Conservation (phyloP, 2,113 vertebrate species). For the Zosterops hypoxanthus region DNA sequence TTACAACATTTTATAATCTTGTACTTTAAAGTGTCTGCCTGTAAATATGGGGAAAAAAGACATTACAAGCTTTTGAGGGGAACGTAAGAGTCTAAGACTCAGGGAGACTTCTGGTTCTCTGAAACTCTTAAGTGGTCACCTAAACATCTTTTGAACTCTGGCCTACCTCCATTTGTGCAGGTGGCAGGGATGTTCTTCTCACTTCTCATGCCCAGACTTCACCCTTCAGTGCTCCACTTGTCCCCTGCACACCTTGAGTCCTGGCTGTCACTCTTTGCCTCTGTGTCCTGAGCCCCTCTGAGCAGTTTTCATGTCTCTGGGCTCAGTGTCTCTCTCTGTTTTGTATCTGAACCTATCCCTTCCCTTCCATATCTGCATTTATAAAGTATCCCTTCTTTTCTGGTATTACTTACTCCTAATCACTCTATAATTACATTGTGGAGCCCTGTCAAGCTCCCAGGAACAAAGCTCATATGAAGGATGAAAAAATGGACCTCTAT, state of each 20-base stretch:
- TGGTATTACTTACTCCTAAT: conserved; percentile 56
- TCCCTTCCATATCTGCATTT: neutral
- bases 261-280: neutral
- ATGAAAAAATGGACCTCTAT: conserved; percentile 9
- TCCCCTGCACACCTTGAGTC: neutral
- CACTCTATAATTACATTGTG: neutral
- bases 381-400: neutral
- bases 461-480: neutral
- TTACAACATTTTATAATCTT: neutral
- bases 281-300: neutral
- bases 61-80: neutral
- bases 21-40: neutral
- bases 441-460: neutral
- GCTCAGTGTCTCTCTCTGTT: neutral
- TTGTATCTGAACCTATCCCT: neutral
- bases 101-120: neutral
- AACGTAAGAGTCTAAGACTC: neutral
- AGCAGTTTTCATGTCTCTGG: neutral
- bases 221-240: neutral
- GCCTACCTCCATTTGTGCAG: neutral
- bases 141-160: neutral
- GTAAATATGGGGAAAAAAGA: neutral
- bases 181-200: neutral
- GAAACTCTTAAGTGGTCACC: neutral
- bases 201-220: neutral